A percentile compares a stretch with the other conserved stretches of the same genome.
Evolutionary conservation across 2,797 vertebrate genomes (phyloP).

Genomic region (Eulemur albifrons): DNA sequence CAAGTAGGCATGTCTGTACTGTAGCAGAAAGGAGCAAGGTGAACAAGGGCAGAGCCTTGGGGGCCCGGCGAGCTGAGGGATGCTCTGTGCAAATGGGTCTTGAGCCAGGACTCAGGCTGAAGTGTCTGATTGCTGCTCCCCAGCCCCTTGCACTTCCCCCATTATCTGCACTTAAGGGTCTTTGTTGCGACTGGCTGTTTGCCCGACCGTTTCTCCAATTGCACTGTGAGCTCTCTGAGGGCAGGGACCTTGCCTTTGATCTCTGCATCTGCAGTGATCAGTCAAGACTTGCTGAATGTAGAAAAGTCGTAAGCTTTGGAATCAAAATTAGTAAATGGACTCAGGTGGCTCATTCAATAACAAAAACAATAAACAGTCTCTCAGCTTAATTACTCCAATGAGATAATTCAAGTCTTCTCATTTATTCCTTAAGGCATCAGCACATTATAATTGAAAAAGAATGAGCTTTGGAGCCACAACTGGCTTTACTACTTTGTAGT

Average conservation of each 20-base stretch:
- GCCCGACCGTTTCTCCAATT: not conserved
- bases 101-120: not conserved
- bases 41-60: not conserved
- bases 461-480: not conserved
- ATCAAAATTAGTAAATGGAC: constrained; percentile 1
- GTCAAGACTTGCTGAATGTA: not conserved
- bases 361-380: not conserved
- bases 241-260: not conserved
- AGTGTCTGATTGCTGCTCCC: not conserved
- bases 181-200: not conserved
- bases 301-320: not conserved
- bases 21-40: constrained; percentile 27
- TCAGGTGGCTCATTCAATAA: not conserved
- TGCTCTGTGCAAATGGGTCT: too few species aligned
- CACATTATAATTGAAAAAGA: not conserved
- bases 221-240: not conserved
- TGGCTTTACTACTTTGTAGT: not conserved
- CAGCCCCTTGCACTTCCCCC: not conserved
- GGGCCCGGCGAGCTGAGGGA: not conserved
- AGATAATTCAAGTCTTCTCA: not conserved
- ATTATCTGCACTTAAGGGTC: not conserved
- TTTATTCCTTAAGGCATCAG: not conserved
- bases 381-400: not conserved
- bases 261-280: not conserved
- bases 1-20: constrained; percentile 91